Base-by-base conservation (phyloP, 2,888 invertebrate species). In the Tenthredo mesomela region DNA sequence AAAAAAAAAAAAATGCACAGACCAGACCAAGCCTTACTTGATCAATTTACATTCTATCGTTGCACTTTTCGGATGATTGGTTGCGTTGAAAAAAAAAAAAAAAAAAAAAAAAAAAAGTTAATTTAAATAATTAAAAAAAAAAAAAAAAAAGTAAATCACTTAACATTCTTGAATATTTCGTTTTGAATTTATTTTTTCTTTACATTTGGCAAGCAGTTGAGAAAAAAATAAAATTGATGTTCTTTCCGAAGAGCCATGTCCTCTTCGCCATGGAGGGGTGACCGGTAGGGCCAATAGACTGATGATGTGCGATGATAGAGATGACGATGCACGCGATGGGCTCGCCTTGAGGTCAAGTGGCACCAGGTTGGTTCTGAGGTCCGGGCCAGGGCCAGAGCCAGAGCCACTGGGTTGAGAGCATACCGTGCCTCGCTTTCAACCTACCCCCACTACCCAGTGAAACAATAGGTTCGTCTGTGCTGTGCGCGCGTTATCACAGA, bases 181-280 rank as follows among this genome's bases (percentile, higher is more conserved):
- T 85, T 84, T 85, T 77, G 70, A 71, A 86, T 25, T 85, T 85
- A 85, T 87, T 86, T 89, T 88, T 88, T 85, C 88, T 88, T 88
- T 89, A 90, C 88, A 89, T 89, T 89, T 88, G 90, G 88, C 88
- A 89, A 90, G 88, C 87, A 88, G 88, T 89, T 87, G 86, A 86
- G 85, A 85, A 84, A 91, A 91, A 84, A 92, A 91, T 82, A 90
- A 87, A 87, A 91, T 93, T 91, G 92, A 93, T 93, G 93, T 93
- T 93, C 93, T 93, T 93, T 93, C 93, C 93, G 93, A 93, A 93
- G 93, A 93, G 93, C 90, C 92, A 89, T 91, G 91, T 92, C 93
- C 93, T 93, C 93, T 93, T 93, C 93, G 90, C 93, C 92, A 92
- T 91, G 93, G 93, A 93, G 92, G 93, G 92, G 91, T 90, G 91